Base-by-base conservation (phyloP, 2,113 vertebrate species). In the Dipodomys ordii region DNA sequence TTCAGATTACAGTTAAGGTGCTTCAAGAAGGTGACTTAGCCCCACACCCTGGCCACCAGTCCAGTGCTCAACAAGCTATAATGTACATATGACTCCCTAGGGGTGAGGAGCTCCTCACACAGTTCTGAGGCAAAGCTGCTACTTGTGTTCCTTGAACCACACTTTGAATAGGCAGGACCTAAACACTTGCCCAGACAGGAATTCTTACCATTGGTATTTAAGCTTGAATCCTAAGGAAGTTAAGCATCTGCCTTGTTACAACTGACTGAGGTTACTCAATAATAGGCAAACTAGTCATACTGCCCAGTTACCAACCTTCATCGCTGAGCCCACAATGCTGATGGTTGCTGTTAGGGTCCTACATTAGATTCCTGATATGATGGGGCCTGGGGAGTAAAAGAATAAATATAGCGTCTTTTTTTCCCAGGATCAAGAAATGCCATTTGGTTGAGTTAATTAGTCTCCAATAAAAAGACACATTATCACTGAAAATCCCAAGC, bases 391-490 rank as follows among this genome's bases (percentile, higher is more conserved):
- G 49, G 64, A 83, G 72, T 67, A 88, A 88, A 44, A 87, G 28
- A 62, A 71, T 39, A n/a, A 30, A 27, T n/a, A 11, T 10, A 65
- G 49, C 46, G 15, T 49, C 49, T 12, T 74, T 25, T 77, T 91
- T 85, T 46, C 39, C 44, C 39, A 90, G 72, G 18, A 28, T 74
- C 74, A 91, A 44, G 77, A 88, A 73, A 57, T 81, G 44, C 30
- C 49, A 46, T 74, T 90, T 74, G 79, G n/a, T 85, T 86, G 85
- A 72, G 28, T 67, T 92, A 81, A 83, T 68, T 77, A 64, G 10
- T 60, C 64, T 74, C 0, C 64, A 53, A 68, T 60, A 60, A 92
- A 76, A 85, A 76, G 67, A 85, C 4, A 6, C 22, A 12, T 35
- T 35, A 46, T 72, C 32, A 5, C 10, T 27, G 84, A 74, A 88